Evolutionary conservation across 1,140 invertebrate species (phyloP), one percentile per base, ranked within the genome.

Genomic region (Drosophila dunni): DNA sequence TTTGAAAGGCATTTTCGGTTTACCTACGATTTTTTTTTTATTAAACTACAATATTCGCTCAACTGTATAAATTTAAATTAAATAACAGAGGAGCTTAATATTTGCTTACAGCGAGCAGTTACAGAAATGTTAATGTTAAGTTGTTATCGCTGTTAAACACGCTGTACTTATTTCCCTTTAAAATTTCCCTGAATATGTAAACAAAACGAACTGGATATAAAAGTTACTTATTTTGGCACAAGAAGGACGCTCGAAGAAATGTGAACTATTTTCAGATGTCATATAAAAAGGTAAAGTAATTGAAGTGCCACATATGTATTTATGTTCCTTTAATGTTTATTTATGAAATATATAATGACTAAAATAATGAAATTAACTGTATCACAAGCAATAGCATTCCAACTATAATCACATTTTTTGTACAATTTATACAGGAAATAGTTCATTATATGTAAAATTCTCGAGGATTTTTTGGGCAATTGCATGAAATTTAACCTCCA

Each of bases 391-490:
- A 58, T 76, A 65, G 51, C 71, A 66, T 62, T 40, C 24, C 24
- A 45, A 56, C 29, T 48, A 36, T 20, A 20, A 54, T 7, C 15
- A 54, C 13, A 38, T 13, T 56, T n/a, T 20, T 6, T 29, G 24
- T 6, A 29, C 24, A 29, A 15, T 8, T 89, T 84, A 89, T 38
- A 89, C 72, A 5, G 95, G 95, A 81, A 95, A 95, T 0, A 95
- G 90, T 78, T 94, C 93, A 17, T 93, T 89, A 65, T 93, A 95
- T 7, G 94, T 93, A 61, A 94, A 95, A 24, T 93, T 92, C 33
- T 90, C 78, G 2, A 95, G 85, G 29, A 95, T 94, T 69, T 93
- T 93, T 64, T 94, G 94, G 1, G 93, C 92, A 54, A 95, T 93
- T 3, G 93, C 82, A 3, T 92, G 60, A 64, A 95, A 94, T 13